These are phyloP conservation scores for Lasaia peninsularis DNA, from an alignment of 1,140 invertebrate genomes.

Conservation along the genomic window DNA sequence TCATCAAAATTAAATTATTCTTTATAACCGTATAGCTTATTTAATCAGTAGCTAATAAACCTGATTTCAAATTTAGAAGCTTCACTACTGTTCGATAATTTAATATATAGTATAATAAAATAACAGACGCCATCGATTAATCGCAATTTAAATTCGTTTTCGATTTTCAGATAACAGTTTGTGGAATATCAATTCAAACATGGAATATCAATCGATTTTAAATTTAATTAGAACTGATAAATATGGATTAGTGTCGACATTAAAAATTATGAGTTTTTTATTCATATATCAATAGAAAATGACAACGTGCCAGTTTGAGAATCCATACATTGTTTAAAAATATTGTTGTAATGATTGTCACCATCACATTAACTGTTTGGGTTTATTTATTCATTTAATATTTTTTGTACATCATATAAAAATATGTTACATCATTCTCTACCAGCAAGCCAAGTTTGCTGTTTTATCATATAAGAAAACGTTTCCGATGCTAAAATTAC, in stretches of 20 bases:
- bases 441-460: too few species aligned
- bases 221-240: conserved; percentile 6
- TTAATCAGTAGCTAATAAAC: not conserved
- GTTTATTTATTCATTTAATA: too few species aligned
- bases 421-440: too few species aligned
- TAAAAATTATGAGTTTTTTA: not conserved
- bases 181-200: not conserved
- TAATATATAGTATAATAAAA: not conserved
- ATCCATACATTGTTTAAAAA: too few species aligned
- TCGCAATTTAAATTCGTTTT: not conserved
- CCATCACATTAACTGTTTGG: too few species aligned
- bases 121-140: not conserved
- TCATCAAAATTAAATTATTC: not conserved
- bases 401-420: too few species aligned
- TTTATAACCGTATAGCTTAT: not conserved
- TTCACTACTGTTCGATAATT: not conserved
- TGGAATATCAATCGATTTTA: conserved; percentile 3
- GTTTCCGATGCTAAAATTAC: too few species aligned
- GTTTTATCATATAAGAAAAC: too few species aligned
- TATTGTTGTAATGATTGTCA: too few species aligned
- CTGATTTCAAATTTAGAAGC: not conserved
- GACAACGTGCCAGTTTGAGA: too few species aligned
- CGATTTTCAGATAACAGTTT: not conserved
- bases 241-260: conserved; percentile 7
- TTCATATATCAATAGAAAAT: too few species aligned